Evolutionary conservation across 2,113 vertebrate species (phyloP), one percentile per base, ranked within the genome.

Genomic region (Xiphophorus maculatus): DNA sequence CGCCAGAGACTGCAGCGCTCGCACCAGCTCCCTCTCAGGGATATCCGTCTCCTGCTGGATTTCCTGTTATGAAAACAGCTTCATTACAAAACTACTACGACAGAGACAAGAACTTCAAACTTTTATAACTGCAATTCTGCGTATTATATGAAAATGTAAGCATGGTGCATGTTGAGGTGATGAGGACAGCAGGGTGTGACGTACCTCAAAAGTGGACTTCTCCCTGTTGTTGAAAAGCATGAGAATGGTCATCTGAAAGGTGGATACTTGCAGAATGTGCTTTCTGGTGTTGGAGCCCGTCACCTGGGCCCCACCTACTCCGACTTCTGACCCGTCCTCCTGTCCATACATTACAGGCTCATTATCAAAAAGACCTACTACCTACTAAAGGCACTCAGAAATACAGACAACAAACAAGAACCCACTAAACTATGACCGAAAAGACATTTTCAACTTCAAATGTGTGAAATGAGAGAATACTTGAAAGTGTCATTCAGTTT

Each of bases 201-300:
- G 66, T 94, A 99, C 98, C 97, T 99, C 98, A 93, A 99, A 99
- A 0, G 95, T 97, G 6, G 96, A 99, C 84, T 98, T 99, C 85
- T 99, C 98, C 92, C 98, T 96, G 92, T 98, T 99, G 93, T 99
- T 99, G 84, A 99, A 99, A 62, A 99, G 96, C 97, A 99, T 99
- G 84, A 99, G 95, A 94, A 99, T 99, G 17, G 98, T 99, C 98
- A 99, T 99, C 93, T 99, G 98, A 93, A 99, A 99, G 86, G 98
- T 99, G 70, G 98, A 99, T 51, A 99, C 98, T 92, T 99, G 98
- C 81, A 99, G 81, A 93, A 99, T 99, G 94, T 99, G 98, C 91
- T 99, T 99, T 92, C 98, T 95, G 25, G 98, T 98, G 82, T 99
- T 99, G 71, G 97, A 98, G 87, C 98, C 98, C 5, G 98, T 99